phyloP scores from a whole-genome alignment of 92 coral and sea anemone genomes.

The Meandrina meandrites region DNA sequence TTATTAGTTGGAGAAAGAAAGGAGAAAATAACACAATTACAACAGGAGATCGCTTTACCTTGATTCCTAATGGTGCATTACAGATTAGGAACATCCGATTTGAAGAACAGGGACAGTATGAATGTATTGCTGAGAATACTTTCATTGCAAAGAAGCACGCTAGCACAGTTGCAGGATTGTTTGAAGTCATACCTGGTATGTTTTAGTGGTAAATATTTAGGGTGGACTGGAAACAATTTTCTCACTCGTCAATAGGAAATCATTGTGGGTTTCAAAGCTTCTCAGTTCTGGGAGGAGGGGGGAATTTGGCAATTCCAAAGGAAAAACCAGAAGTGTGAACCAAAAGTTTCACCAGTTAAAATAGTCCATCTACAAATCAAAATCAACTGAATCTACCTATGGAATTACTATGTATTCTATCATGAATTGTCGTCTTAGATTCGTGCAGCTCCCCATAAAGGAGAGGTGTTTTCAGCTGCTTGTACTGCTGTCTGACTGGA shows the following conservation, averaged over 20 bases:
- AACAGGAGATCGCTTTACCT: slow-evolving; percentile 54
- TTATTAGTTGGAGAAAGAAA: slow-evolving; percentile 66
- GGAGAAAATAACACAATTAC: slow-evolving; percentile 35
- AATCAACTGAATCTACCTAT: too few species aligned
- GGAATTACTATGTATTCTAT: too few species aligned
- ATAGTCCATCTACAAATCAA: too few species aligned
- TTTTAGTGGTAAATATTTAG: not conserved
- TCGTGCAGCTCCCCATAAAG: too few species aligned
- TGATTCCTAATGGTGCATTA: slow-evolving; percentile 64
- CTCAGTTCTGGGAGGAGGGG: too few species aligned
- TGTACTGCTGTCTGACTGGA: too few species aligned
- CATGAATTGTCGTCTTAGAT: too few species aligned
- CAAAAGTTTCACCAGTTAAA: too few species aligned
- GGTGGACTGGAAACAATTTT: not conserved
- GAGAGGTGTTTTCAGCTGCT: too few species aligned
- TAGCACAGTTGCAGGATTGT: slow-evolving; percentile 29
- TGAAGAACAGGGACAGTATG: slow-evolving; percentile 66
- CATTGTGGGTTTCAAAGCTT: not conserved
- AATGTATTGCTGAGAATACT: slow-evolving; percentile 63
- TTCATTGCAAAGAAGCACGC: slow-evolving; percentile 50
- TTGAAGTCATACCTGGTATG: slow-evolving; percentile 36
- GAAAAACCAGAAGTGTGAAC: too few species aligned
- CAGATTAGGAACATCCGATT: slow-evolving; percentile 66
- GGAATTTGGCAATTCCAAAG: too few species aligned
- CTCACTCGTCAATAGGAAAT: not conserved